phyloP scores from a whole-genome alignment of 2,888 invertebrate species.

The Luperina nickerlii region DNA sequence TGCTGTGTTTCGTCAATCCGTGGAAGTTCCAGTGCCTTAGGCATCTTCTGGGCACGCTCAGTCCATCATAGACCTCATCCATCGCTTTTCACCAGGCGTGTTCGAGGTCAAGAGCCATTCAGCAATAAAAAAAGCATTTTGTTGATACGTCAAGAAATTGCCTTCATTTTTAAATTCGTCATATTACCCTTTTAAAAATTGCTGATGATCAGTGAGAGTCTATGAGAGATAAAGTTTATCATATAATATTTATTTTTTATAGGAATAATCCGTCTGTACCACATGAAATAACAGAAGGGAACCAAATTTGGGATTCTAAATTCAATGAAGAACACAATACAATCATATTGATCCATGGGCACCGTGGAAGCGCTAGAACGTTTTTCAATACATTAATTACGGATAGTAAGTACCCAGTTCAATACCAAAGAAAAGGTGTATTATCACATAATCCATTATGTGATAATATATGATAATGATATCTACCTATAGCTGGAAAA shows the following conservation, averaged over 20 bases:
- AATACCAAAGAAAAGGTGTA: not conserved
- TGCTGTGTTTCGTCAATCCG: no score
- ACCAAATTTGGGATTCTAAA: not conserved
- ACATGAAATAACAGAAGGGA: not conserved
- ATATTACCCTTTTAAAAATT: not conserved
- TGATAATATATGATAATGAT: not conserved
- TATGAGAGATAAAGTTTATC: not conserved
- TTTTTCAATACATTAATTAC: not conserved
- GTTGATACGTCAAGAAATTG: not conserved
- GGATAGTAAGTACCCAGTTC: not conserved
- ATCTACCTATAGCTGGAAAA: not conserved
- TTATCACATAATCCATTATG: not conserved
- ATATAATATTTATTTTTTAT: not conserved
- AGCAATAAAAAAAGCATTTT: not conserved
- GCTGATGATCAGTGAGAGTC: not conserved
- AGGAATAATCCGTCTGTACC: not conserved
- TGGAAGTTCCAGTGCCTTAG: no score
- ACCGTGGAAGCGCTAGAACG: not conserved
- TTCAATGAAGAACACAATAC: not conserved
- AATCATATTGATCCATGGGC: slow-evolving; percentile 14
- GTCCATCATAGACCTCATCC: no score
- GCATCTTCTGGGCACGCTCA: no score
- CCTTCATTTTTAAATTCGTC: not conserved
- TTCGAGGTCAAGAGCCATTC: no score
- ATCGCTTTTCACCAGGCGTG: no score